These are phyloP conservation scores for Vanacampus margaritifer DNA, from an alignment of 2,113 vertebrate genomes.

Conservation along the genomic window DNA sequence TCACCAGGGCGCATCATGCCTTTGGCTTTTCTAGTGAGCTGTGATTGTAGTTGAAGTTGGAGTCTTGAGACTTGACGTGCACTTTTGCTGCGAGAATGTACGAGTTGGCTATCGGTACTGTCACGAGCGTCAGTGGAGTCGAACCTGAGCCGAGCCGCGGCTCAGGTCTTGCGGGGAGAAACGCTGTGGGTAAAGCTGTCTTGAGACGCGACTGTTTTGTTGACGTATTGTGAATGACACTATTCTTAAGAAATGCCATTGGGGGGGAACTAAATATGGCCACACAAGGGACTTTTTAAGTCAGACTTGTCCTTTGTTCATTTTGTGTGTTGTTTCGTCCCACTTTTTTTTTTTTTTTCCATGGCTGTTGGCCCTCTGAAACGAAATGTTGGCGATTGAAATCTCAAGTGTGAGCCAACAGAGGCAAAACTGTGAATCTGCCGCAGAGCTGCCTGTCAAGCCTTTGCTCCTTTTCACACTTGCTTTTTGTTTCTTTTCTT, in stretches of 20 bases:
- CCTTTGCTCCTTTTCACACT: slow-evolving; percentile 51
- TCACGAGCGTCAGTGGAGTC: slow-evolving; percentile 43
- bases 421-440: slow-evolving; percentile 81
- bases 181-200: slow-evolving; percentile 75
- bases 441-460: slow-evolving; percentile 72
- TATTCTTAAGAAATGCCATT: slow-evolving; percentile 43
- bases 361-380: slow-evolving; percentile 67
- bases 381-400: slow-evolving; percentile 74
- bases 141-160: slow-evolving; percentile 24
- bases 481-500: slow-evolving; percentile 26
- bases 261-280: slow-evolving; percentile 62
- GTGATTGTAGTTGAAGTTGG: slow-evolving; percentile 70
- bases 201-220: slow-evolving; percentile 47
- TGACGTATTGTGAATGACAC: slow-evolving; percentile 42
- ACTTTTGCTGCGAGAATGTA: slow-evolving; percentile 75
- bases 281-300: slow-evolving; percentile 65
- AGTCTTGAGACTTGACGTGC: slow-evolving; percentile 65
- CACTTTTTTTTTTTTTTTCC: slow-evolving; percentile 60
- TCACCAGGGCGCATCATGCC: slow-evolving; percentile 47
- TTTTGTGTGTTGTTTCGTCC: slow-evolving; percentile 19
- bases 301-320: slow-evolving; percentile 42
- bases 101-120: slow-evolving; percentile 47
- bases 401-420: slow-evolving; percentile 77
- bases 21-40: slow-evolving; percentile 60
- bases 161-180: slow-evolving; percentile 32